Base-by-base conservation (phyloP, 2,113 vertebrate species). In the Nothobranchius furzeri region DNA sequence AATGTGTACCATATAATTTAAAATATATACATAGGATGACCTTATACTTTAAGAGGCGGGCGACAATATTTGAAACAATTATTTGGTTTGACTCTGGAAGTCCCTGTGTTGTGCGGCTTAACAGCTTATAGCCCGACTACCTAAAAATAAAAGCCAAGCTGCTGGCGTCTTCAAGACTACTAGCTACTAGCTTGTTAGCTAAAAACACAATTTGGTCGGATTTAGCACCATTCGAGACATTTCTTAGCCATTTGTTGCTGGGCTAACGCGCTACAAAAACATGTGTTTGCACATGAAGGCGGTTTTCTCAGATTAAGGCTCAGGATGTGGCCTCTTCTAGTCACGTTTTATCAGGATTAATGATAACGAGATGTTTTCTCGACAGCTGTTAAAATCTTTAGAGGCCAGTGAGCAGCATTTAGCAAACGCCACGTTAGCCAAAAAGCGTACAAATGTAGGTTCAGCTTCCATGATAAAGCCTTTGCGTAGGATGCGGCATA, bases 111-210 rank as follows among this genome's bases (percentile, higher is more conserved):
- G n/a, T 14, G 54, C 56, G 73, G 79, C 24, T 89, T 82, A 86
- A 64, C 42, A 65, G 86, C 77, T 89, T 88, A 86, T 25, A 60
- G 72, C 40, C 69, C 24, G 56, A 15, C 35, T 46, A 53, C 40
- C 83, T 81, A 86, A 84, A 89, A 85, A 88, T 87, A 89, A 82
- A 87, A 24, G 45, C 35, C 55, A 75, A 76, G 48, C 48, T n/a
- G 61, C 82, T 67, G 72, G 75, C 78, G 84, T 84, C 82, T 83
- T 75, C 62, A 48, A 59, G 50, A 45, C 66, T 65, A 53, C 36
- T 59, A 66, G 82, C 79, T 79, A 70, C 79, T 79, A 70, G 80
- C 79, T 14, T 7, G 50, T 60, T 57, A 73, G 79, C 79, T 59
- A 52, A 17, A 50, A 59, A 79, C 0, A 47, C 50, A 70, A 37